phyloP scores from a whole-genome alignment of 2,888 invertebrate genomes.

The Thecocarcelia acutangulata region DNA sequence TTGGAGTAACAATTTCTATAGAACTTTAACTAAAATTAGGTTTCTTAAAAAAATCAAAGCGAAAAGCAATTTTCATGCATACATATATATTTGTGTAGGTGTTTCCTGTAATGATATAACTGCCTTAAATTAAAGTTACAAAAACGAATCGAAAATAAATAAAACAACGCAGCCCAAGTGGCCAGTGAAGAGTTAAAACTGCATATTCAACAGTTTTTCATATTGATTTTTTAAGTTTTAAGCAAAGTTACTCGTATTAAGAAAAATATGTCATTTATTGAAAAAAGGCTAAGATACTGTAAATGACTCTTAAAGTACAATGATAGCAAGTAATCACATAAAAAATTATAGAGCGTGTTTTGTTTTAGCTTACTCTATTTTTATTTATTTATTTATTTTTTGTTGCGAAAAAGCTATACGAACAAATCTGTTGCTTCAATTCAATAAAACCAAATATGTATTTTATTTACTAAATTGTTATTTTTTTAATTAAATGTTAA shows the following conservation, averaged over 20 bases:
- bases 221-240: too few relatives aligned
- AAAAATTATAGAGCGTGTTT: slow-evolving; percentile 7
- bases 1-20: too few relatives aligned
- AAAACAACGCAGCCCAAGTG: neutral
- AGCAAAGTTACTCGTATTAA: too few relatives aligned
- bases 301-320: slow-evolving; percentile 64
- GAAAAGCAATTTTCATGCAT: too few relatives aligned
- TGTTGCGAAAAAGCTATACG: slow-evolving; percentile 35
- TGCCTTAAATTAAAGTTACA: slow-evolving; percentile 43
- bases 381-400: slow-evolving; percentile 40
- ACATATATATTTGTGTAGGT: slow-evolving; percentile 24
- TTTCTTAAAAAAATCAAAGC: too few relatives aligned
- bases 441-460: slow-evolving; percentile 51
- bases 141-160: neutral
- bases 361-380: slow-evolving; percentile 30
- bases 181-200: too few relatives aligned
- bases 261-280: too few relatives aligned
- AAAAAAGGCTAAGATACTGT: slow-evolving; percentile 63
- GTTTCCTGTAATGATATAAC: slow-evolving; percentile 48
- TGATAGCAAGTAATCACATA: slow-evolving; percentile 45
- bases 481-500: slow-evolving; percentile 50
- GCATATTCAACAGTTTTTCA: too few relatives aligned
- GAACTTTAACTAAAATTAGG: too few relatives aligned
- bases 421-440: slow-evolving; percentile 49
- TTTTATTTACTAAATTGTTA: slow-evolving; percentile 47